phyloP scores from a whole-genome alignment of 2,797 vertebrate genomes.

The Diglossa cyanea region DNA sequence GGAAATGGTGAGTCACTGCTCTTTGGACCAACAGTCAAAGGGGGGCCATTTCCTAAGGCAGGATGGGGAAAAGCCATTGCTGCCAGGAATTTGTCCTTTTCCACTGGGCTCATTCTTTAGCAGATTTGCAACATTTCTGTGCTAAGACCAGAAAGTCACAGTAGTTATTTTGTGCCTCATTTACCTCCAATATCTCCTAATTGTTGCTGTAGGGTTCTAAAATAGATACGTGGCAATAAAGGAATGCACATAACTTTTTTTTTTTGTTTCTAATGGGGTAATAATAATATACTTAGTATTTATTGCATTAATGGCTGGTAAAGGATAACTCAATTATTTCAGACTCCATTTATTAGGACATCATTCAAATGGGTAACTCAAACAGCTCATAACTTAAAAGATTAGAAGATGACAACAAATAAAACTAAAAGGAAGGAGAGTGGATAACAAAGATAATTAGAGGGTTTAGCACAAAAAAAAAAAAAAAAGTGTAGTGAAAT shows the following conservation, averaged over 20 bases:
- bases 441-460: constrained; percentile 20
- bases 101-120: neutral
- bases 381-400: neutral
- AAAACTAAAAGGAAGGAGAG: neutral
- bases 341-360: constrained; percentile 1
- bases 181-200: constrained; percentile 56
- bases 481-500: neutral
- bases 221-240: constrained; percentile 32
- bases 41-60: neutral
- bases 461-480: neutral
- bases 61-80: neutral
- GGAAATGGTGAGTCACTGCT: neutral
- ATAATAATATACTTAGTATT: constrained; percentile 37
- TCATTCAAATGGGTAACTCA: neutral
- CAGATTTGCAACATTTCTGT: neutral
- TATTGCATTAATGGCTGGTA: constrained; percentile 41
- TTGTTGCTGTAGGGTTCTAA: constrained; percentile 54
- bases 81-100: neutral
- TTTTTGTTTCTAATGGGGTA: neutral
- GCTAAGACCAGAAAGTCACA: constrained; percentile 1
- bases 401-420: neutral
- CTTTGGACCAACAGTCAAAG: neutral
- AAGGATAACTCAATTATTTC: constrained; percentile 43
- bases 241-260: neutral
- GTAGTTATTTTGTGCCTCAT: constrained; percentile 61